Percentiles rank a stretch among this genome's conserved stretches.
Evolutionary conservation across 2,113 vertebrate genomes (phyloP).

Genomic region (Blennius ocellaris): DNA sequence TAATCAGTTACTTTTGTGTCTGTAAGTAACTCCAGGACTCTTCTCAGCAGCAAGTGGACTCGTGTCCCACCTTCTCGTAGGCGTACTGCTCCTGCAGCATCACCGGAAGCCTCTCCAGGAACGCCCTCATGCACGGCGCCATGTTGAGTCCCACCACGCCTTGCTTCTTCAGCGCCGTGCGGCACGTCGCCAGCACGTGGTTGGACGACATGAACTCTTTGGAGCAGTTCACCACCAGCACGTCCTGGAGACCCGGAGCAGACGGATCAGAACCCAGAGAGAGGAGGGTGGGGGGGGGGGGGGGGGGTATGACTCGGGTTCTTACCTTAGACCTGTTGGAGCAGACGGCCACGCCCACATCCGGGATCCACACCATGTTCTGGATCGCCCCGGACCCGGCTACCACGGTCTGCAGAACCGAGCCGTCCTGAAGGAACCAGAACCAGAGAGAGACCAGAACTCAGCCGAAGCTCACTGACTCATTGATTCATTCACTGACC

Average conservation of each 20-base stretch:
- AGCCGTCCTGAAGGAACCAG: conserved; percentile 87
- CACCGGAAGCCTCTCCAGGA: conserved; percentile 93
- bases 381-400: conserved; percentile 96
- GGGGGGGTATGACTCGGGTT: too few relatives aligned
- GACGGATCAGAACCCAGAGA: not conserved
- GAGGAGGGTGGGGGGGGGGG: too few relatives aligned
- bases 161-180: conserved; percentile 94
- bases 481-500: too few relatives aligned
- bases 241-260: conserved; percentile 83
- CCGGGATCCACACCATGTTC: conserved; percentile 95
- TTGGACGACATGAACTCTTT: conserved; percentile 91
- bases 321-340: conserved; percentile 97
- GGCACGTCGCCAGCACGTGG: conserved; percentile 93
- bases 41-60: too few relatives aligned
- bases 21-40: too few relatives aligned
- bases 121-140: conserved; percentile 97
- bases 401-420: conserved; percentile 93
- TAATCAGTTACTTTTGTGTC: too few relatives aligned
- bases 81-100: conserved; percentile 98
- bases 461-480: too few relatives aligned
- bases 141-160: conserved; percentile 92
- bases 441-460: not conserved
- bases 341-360: conserved; percentile 95
- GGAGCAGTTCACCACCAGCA: conserved; percentile 94
- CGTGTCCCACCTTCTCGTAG: conserved; percentile 91